Base-by-base conservation (phyloP, 2,888 invertebrate genomes). In the Lithophane semibrunnea region DNA sequence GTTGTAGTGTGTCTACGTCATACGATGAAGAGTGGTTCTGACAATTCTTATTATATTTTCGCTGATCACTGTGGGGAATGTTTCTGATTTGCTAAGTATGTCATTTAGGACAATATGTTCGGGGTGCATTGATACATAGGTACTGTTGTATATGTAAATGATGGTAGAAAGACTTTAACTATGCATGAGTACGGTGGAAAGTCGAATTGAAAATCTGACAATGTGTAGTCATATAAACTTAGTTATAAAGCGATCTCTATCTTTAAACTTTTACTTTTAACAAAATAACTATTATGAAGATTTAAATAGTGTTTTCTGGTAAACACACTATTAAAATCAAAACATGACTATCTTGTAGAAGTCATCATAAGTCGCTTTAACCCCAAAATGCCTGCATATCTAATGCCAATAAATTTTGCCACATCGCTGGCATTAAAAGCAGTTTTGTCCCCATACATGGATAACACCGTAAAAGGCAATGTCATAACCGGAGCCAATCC, bases 401-500 rank as follows among this genome's bases (percentile, higher is more conserved):
- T 37, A 80, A 73, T 61, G 54, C 54, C 65, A 61, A 56, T 56
- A 49, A 24, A 13, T 44, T 29, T 49, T 66, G 21, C 68, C 4
- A 37, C 60, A 44, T n/a, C 8, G 7, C 16, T 52, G 24, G 24
- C 67, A 79, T 73, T 63, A 18, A 52, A 47, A 49, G 24, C 37
- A 56, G 3, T 68, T 70, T 60, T 16, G 10, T 12, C 8, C 1
- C 75, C 73, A 65, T 75, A 79, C 2, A 71, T 58, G 49, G 60
- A 49, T 10, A 21, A 13, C 12, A 8, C 52, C 47, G 3, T 80
- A 73, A 58, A 84, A 70, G 68, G 80, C 12, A 75, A 76, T 61
- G 47, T 75, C 72, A 84, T 70, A 84, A 80, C 52, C 52, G 21
- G 52, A 42, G 69, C 61, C 69, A 73, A 80, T 76, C 37, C 58